Percentiles rank a stretch among this genome's conserved stretches.
Conservation (phyloP, 2,888 invertebrate species). For the Drosophila anomalata region DNA sequence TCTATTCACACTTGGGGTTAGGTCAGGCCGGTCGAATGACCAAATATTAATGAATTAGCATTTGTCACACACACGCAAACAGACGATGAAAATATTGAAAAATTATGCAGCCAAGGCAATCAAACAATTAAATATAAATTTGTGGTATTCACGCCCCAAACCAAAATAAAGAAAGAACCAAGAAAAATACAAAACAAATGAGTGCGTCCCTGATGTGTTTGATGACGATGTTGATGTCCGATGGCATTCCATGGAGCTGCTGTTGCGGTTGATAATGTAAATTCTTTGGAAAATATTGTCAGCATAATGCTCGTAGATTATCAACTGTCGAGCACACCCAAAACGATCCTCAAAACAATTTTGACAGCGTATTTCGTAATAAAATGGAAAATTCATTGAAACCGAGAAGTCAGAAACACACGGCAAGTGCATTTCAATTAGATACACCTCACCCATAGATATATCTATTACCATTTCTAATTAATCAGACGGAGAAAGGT, state of each 20-base stretch:
- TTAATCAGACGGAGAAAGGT: slow-evolving; percentile 58
- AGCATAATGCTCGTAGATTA: slow-evolving; percentile 75
- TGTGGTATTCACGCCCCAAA: slow-evolving; percentile 76
- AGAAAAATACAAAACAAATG: slow-evolving; percentile 37
- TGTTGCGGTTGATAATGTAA: slow-evolving; percentile 40
- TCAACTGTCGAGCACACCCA: slow-evolving; percentile 54
- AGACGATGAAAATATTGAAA: slow-evolving; percentile 66
- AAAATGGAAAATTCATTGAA: slow-evolving; percentile 80
- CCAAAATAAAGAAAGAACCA: slow-evolving; percentile 15
- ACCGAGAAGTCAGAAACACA: slow-evolving; percentile 49
- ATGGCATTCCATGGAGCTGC: slow-evolving; percentile 52
- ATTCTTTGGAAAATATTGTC: slow-evolving; percentile 81
- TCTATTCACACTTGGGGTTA: slow-evolving; percentile 66
- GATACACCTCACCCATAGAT: slow-evolving; percentile 19
- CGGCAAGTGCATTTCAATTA: slow-evolving; percentile 80
- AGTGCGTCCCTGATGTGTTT: slow-evolving; percentile 34
- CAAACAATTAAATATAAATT: slow-evolving; percentile 79
- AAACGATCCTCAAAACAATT: slow-evolving; percentile 63
- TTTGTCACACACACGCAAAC: slow-evolving; percentile 68
- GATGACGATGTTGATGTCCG: slow-evolving; percentile 27
- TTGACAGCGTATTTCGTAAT: slow-evolving; percentile 80
- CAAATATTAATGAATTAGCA: slow-evolving; percentile 74
- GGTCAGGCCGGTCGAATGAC: slow-evolving; percentile 46
- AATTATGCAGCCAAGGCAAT: slow-evolving; percentile 71
- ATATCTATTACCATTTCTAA: slow-evolving; percentile 64